Base-by-base conservation (phyloP, 1,140 invertebrate genomes). In the Vanessa tameamea region DNA sequence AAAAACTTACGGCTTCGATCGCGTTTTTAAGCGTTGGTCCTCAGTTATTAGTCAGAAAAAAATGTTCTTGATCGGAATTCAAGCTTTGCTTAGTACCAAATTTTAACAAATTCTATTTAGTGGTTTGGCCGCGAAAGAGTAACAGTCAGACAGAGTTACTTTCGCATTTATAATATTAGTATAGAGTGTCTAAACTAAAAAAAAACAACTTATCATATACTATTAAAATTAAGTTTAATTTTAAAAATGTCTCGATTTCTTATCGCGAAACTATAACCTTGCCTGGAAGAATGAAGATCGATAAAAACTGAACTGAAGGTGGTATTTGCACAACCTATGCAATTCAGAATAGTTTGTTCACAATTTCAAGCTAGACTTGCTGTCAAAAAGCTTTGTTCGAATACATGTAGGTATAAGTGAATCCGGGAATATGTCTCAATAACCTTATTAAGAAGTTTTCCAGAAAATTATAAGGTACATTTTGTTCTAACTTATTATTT, bases 321-420 rank as follows among this genome's bases (percentile, higher is more conserved):
- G 8, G 16, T 20, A 55, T 20, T 57, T 20, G 20, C 23, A 57
- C 9, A 20, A 57, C 26, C 23, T 14, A 57, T 57, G 20, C 16
- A 57, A 57, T 57, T 57, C 53, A 23, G 12, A 57, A 57, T 57
- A 26, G 53, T 23, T 57, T 57, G 50, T 53, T 53, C n/a, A 15
- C 53, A 57, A 23, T 23, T 57, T 57, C 16, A 11, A 23, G 16
- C 20, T 23, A 16, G 16, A 20, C 53, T 57, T 26, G 53, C 20
- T 23, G 20, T 57, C 8, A 11, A 13, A 11, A 14, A 57, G 11
- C 16, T 23, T 57, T 6, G 20, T n/a, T 23, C 23, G 53, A 57
- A 12, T 57, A 23, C 53, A 20, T 57, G 1, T 26, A 57, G 53
- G 3, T 57, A 23, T 26, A 13, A 7, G 0, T 16, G 23, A 55